Conservation (phyloP, 2,888 invertebrate species). For the Oeneis ivallda region DNA sequence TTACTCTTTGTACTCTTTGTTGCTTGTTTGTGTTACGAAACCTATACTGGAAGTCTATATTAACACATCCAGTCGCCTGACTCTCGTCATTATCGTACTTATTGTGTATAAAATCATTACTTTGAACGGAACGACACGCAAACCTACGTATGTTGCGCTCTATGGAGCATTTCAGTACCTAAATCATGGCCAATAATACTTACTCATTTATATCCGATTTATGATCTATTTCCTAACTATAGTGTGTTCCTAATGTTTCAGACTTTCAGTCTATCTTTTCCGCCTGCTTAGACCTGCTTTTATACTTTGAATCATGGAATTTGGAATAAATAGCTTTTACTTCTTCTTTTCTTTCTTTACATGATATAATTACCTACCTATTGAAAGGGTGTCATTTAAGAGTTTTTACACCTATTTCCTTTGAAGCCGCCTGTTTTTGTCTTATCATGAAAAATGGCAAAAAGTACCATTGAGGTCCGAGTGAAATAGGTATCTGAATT, state of each 20-base stretch:
- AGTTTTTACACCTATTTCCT: too few relatives aligned
- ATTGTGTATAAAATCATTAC: constrained; percentile 29
- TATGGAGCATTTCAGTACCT: constrained; percentile 27
- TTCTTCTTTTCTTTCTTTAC: too few relatives aligned
- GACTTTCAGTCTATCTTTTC: background rate
- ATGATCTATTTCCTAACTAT: background rate
- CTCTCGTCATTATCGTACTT: constrained; percentile 32
- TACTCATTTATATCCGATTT: background rate
- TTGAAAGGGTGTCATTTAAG: too few relatives aligned
- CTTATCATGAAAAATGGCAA: too few relatives aligned
- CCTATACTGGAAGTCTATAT: constrained; percentile 29
- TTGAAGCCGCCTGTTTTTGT: too few relatives aligned
- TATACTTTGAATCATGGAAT: too few relatives aligned
- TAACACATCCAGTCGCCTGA: constrained; percentile 32
- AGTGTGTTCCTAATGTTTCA: background rate
- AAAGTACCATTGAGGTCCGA: too few relatives aligned
- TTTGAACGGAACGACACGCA: constrained; percentile 31
- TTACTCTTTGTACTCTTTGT: constrained; percentile 18
- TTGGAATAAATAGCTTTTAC: too few relatives aligned
- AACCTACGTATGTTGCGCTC: constrained; percentile 26
- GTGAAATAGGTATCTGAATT: too few relatives aligned
- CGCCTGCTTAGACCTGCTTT: too few relatives aligned
- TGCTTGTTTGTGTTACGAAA: constrained; percentile 33
- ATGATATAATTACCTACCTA: too few relatives aligned
- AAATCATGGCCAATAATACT: constrained; percentile 13